Percentiles rank a stretch among this genome's conserved stretches.
Evolutionary conservation across 2,888 invertebrate species (phyloP).

Genomic region (Drosophila imparisetae): DNA sequence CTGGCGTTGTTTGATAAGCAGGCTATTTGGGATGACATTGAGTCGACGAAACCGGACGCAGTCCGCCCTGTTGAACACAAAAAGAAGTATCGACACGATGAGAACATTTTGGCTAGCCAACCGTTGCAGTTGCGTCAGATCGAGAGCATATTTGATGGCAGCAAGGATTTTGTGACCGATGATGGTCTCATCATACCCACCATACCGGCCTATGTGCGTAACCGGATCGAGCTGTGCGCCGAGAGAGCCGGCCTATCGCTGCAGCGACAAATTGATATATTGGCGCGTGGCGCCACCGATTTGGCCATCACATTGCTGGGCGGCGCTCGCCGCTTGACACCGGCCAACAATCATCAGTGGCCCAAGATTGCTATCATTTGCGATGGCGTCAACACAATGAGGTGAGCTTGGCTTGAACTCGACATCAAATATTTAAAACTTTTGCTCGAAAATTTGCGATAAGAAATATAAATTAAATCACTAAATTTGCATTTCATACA

Average conservation of each 20-base stretch:
- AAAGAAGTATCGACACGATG: conserved; percentile 91
- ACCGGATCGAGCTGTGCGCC: conserved; percentile 89
- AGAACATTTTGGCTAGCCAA: conserved; percentile 90
- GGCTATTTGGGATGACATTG: conserved; percentile 91
- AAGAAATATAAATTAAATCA: neutral
- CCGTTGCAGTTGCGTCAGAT: conserved; percentile 89
- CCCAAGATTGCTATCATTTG: conserved; percentile 92
- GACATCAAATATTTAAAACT: neutral
- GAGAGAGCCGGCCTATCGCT: conserved; percentile 88
- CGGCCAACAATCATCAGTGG: conserved; percentile 94
- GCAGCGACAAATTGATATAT: conserved; percentile 89
- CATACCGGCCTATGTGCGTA: conserved; percentile 88
- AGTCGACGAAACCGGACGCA: conserved; percentile 84
- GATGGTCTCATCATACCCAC: conserved; percentile 92
- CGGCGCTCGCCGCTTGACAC: conserved; percentile 92
- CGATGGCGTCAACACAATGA: conserved; percentile 82
- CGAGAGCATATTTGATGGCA: conserved; percentile 85
- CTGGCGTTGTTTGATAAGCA: conserved; percentile 95
- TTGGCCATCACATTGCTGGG: conserved; percentile 93
- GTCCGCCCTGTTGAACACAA: conserved; percentile 82
- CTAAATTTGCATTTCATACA: neutral
- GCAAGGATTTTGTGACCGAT: conserved; percentile 86
- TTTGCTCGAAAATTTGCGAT: neutral
- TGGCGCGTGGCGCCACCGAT: conserved; percentile 94
- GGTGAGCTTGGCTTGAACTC: conserved; percentile 36